These are phyloP conservation scores for Pangasianodon gigas DNA, from an alignment of 2,113 vertebrate genomes.

Conservation along the genomic window DNA sequence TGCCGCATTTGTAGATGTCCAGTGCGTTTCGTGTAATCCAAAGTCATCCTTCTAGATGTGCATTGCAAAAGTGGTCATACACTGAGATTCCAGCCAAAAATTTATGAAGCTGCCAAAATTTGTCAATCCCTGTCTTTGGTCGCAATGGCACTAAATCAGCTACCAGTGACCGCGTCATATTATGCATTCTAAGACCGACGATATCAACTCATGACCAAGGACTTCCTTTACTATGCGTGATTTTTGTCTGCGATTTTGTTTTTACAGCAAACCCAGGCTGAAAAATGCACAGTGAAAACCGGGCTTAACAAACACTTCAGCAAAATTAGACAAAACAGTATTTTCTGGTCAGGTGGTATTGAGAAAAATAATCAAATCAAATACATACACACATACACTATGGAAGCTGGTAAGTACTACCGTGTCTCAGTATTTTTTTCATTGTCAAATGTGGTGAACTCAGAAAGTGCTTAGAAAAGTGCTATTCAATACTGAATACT, in stretches of 20 bases:
- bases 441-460: background rate
- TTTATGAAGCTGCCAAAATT: background rate
- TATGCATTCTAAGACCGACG: too few species aligned
- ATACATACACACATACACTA: background rate
- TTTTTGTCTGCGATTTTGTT: too few species aligned
- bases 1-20: background rate
- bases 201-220: too few species aligned
- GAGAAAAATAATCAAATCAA: background rate
- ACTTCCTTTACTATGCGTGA: too few species aligned
- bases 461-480: background rate
- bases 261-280: background rate
- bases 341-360: background rate
- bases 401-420: background rate
- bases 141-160: background rate
- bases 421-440: slow-evolving; percentile 7
- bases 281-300: too few species aligned
- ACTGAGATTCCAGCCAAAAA: background rate
- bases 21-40: background rate
- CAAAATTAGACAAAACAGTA: background rate
- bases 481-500: background rate
- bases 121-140: background rate
- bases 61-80: background rate
- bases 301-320: background rate
- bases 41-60: background rate
- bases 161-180: too few species aligned